Percentiles rank a stretch among this genome's conserved stretches.
Evolutionary conservation across 1,140 invertebrate genomes (phyloP).

Genomic region (Drosophila azteca): DNA sequence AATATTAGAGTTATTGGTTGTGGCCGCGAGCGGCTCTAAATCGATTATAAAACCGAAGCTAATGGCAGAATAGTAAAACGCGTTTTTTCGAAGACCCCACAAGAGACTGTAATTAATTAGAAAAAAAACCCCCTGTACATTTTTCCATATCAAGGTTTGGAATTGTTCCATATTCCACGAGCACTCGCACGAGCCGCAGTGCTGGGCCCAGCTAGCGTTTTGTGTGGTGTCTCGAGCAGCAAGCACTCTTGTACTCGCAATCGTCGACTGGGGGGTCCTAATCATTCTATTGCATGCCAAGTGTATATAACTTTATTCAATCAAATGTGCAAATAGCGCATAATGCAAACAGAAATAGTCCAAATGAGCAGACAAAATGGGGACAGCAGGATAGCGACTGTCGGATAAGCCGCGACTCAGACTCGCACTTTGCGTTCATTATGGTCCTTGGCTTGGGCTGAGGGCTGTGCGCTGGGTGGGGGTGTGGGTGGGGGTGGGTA

Average conservation of each 20-base stretch:
- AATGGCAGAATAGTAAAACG: too few relatives aligned
- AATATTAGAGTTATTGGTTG: too few relatives aligned
- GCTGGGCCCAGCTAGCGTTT: neutral
- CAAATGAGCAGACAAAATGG: constrained; percentile 45
- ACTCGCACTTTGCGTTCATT: constrained; percentile 30
- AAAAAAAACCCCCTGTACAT: neutral
- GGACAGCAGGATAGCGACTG: neutral
- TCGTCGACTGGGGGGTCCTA: constrained; percentile 23
- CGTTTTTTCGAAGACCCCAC: too few relatives aligned
- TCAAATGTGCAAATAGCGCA: constrained; percentile 59
- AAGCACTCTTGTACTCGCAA: constrained; percentile 17
- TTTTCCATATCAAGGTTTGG: neutral
- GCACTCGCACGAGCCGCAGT: too few relatives aligned
- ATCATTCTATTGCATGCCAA: constrained; percentile 76
- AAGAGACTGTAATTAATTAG: too few relatives aligned
- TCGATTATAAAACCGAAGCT: too few relatives aligned
- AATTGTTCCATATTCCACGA: neutral
- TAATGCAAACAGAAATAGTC: constrained; percentile 47
- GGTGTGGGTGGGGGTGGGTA: too few relatives aligned
- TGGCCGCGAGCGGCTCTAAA: too few relatives aligned
- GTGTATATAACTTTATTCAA: constrained; percentile 66
- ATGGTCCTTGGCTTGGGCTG: too few relatives aligned
- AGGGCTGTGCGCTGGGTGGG: too few relatives aligned
- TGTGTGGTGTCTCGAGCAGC: neutral
- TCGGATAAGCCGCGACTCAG: constrained; percentile 28